Evolutionary conservation across 2,888 invertebrate species (phyloP), one percentile per base, ranked within the genome.

Genomic region (Dioctria rufipes): DNA sequence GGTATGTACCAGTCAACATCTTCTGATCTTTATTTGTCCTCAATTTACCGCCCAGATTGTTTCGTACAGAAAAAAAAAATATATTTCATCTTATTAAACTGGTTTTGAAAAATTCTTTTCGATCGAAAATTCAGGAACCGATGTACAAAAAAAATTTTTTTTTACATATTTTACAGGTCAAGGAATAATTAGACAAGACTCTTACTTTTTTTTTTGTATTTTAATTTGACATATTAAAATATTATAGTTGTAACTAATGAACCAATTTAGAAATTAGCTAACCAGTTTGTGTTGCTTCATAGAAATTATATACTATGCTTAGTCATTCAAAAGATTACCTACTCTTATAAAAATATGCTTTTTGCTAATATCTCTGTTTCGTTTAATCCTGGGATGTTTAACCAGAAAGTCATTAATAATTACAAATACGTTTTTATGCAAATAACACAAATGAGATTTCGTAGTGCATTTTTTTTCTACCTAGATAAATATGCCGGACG

Each of bases 91-190:
- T 69, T 54, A 51, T 37, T 51, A 69, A 69, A 51, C 69, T 51
- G 40, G 69, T 51, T 69, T 49, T 51, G n/a, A 25, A 49, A 69
- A 69, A 51, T 51, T 43, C 69, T 43, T 39, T 9, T 37, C 49
- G 51, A 69, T 69, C 49, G 69, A 69, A 69, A 69, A 69, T 51
- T 69, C 69, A 49, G 51, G 69, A 69, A 51, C n/a, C 6, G 11
- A 6, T 54, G 6, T 11, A 6, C 6, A 54, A 46, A 54, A 54
- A 54, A 54, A 0, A n/a, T 4, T n/a, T 54, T 54, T 11, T 8
- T 11, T 8, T 11, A 9, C 5, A 6, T 5, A 46, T 46, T 46
- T 54, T 6, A 54, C 54, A 54, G 54, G 54, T 54, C 54, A 54
- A 11, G 54, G 54, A 54, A 8, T 54, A 54, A n/a, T 54, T n/a